Evolutionary conservation across 2,888 invertebrate species (phyloP).

Genomic region (Papilio elwesi): DNA sequence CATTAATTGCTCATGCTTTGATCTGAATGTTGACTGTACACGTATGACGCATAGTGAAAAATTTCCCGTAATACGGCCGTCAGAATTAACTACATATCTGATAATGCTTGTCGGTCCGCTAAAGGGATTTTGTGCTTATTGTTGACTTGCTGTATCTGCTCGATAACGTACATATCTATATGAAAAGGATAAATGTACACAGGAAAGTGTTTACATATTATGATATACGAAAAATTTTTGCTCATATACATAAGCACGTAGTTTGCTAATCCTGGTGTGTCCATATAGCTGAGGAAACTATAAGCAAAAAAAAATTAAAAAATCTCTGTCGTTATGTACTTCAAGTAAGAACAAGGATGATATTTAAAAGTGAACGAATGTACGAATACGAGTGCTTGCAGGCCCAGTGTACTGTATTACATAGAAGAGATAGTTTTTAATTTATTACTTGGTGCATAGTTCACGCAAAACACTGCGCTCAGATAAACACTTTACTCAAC

Average conservation of each 20-base stretch:
- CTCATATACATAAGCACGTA: not conserved
- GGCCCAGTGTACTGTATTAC: constrained; percentile 56
- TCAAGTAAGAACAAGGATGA: constrained; percentile 12
- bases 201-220: not conserved
- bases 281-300: not conserved
- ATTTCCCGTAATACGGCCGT: constrained; percentile 9
- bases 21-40: not conserved
- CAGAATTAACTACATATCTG: not conserved
- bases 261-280: not conserved
- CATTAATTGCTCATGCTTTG: not conserved
- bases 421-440: constrained; percentile 58
- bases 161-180: constrained; percentile 8
- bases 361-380: constrained; percentile 42
- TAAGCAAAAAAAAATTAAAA: no score
- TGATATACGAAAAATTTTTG: not conserved
- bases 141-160: constrained; percentile 7
- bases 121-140: constrained; percentile 6
- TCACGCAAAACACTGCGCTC: not conserved
- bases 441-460: constrained; percentile 57
- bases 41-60: constrained; percentile 2
- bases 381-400: constrained; percentile 54
- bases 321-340: not conserved
- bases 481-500: constrained; percentile 7
- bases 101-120: not conserved
- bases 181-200: not conserved